These are phyloP conservation scores for Heterodera schachtii DNA, from an alignment of 1,140 invertebrate species.

Conservation along the genomic window DNA sequence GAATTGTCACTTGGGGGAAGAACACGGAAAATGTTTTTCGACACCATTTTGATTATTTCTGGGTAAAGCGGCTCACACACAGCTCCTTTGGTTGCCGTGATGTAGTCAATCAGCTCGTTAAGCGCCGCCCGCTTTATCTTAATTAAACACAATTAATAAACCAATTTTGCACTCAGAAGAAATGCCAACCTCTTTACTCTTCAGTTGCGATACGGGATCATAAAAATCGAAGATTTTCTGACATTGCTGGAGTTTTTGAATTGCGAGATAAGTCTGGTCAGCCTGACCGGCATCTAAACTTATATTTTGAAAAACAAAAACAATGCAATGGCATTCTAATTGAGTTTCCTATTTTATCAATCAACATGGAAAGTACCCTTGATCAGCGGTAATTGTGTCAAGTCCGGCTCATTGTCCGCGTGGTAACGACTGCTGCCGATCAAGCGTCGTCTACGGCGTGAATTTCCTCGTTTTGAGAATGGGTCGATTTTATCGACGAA, in stretches of 20 bases:
- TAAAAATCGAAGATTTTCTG: conserved; percentile 70
- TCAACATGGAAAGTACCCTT: conserved; percentile 49
- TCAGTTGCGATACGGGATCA: conserved; percentile 66
- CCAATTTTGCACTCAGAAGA: background rate
- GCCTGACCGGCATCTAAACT: conserved; percentile 77
- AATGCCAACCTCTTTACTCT: conserved; percentile 71
- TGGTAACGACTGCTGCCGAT: conserved; percentile 63
- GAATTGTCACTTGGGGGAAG: conserved; percentile 63
- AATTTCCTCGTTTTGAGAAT: conserved; percentile 61
- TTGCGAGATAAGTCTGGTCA: conserved; percentile 70
- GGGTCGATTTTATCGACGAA: conserved; percentile 66
- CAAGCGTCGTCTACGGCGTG: conserved; percentile 54
- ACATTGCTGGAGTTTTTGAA: conserved; percentile 71
- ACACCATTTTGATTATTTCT: conserved; percentile 67
- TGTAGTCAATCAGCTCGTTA: conserved; percentile 66
- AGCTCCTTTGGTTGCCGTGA: conserved; percentile 63
- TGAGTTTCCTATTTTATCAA: too few relatives aligned
- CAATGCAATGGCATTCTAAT: background rate
- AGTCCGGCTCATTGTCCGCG: conserved; percentile 63
- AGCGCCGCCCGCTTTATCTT: conserved; percentile 66
- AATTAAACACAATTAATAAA: conserved; percentile 3
- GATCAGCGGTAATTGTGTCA: conserved; percentile 59
- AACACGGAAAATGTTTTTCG: conserved; percentile 63
- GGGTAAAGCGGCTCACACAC: conserved; percentile 66
- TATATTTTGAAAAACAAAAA: background rate